Percentiles rank a stretch among this genome's conserved stretches.
phyloP scores from a whole-genome alignment of 2,113 vertebrate genomes.

The Leptocoma aspasia region DNA sequence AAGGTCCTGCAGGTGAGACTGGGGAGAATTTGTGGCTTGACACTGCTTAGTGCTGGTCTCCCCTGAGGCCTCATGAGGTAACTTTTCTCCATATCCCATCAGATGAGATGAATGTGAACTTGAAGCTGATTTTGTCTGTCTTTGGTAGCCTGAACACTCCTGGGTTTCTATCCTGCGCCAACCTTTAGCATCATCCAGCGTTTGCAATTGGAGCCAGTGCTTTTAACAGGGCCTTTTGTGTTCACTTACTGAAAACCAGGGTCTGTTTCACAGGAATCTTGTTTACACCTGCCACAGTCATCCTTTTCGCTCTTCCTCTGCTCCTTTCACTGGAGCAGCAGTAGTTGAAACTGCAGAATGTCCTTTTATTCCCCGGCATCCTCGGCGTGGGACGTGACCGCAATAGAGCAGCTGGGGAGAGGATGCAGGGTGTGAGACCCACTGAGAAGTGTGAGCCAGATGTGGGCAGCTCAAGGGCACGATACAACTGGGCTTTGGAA shows the following conservation, averaged over 20 bases:
- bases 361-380: neutral
- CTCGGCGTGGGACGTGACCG: neutral
- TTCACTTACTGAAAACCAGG: neutral
- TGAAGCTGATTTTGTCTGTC: neutral
- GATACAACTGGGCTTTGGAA: neutral
- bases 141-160: neutral
- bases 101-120: neutral
- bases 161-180: neutral
- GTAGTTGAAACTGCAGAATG: neutral
- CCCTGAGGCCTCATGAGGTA: neutral
- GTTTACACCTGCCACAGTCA: neutral
- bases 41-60: neutral
- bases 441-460: neutral
- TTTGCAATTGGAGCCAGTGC: neutral
- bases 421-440: neutral
- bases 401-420: neutral
- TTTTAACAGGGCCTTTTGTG: conserved; percentile 3
- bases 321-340: neutral
- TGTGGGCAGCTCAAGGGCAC: neutral
- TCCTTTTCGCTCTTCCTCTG: neutral
- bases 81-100: neutral
- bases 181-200: neutral
- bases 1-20: neutral
- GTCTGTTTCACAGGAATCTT: neutral
- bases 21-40: neutral